A percentile compares a stretch with the other conserved stretches of the same genome.
phyloP scores from a whole-genome alignment of 2,888 invertebrate genomes.

The Hemithea aestivaria region DNA sequence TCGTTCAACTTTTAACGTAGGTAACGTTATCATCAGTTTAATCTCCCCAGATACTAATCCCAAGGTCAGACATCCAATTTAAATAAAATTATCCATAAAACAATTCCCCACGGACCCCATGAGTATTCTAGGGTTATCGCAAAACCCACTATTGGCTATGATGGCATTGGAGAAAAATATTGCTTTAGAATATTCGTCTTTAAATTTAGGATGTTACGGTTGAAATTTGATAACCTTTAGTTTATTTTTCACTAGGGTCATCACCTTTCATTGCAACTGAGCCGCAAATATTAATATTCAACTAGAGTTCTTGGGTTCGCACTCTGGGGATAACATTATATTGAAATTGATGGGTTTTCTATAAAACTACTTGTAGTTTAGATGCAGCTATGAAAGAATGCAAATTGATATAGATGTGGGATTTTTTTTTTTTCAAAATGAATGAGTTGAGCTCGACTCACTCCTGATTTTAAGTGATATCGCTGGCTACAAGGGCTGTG shows the following conservation, averaged over 20 bases:
- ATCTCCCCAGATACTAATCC: conserved; percentile 8
- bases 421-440: too few relatives aligned
- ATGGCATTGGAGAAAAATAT: conserved; percentile 1
- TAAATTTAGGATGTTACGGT: background rate
- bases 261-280: conserved; percentile 16
- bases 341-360: conserved; percentile 22
- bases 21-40: background rate
- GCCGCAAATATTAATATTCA: conserved; percentile 52
- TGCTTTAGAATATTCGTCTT: background rate
- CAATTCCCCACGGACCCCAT: conserved; percentile 10
- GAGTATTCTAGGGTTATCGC: conserved; percentile 9
- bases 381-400: too few relatives aligned
- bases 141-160: conserved; percentile 7
- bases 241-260: background rate
- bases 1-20: too few relatives aligned
- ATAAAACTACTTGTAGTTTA: conserved; percentile 10
- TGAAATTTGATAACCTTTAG: background rate
- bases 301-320: conserved; percentile 34
- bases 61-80: conserved; percentile 17
- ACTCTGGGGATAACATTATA: conserved; percentile 18
- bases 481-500: too few relatives aligned
- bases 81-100: conserved; percentile 14
- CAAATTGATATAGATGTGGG: too few relatives aligned
- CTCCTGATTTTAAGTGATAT: too few relatives aligned
- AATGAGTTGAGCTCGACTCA: too few relatives aligned